A percentile compares a stretch with the other conserved stretches of the same genome.
phyloP scores from a whole-genome alignment of 2,113 vertebrate genomes.

The Eurypyga helias region DNA sequence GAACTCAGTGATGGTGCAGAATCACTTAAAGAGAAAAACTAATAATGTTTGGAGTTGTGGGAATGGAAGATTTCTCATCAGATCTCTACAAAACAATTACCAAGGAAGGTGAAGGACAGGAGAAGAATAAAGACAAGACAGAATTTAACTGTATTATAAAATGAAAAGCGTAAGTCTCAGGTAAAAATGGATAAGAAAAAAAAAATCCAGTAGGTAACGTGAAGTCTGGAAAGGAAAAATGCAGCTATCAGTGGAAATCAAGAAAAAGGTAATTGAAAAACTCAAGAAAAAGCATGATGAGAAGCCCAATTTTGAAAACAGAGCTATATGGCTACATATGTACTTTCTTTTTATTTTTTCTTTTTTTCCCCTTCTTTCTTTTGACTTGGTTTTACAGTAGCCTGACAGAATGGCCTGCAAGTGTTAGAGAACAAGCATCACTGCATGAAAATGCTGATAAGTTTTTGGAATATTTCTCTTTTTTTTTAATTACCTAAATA shows the following conservation, averaged over 20 bases:
- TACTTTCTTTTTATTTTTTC: not conserved
- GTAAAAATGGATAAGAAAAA: not conserved
- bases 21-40: not conserved
- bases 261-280: not conserved
- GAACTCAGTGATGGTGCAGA: not conserved
- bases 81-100: not conserved
- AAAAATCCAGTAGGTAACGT: not conserved
- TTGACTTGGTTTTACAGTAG: not conserved
- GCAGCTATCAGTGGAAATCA: not conserved
- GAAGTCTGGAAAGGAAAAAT: not conserved
- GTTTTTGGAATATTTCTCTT: not conserved
- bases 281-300: not conserved
- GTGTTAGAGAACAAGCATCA: not conserved
- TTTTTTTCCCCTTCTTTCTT: not conserved
- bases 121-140: not conserved
- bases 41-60: not conserved
- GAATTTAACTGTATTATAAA: not conserved
- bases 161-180: accelerated
- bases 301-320: not conserved
- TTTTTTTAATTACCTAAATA: not conserved
- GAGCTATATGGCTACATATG: not conserved
- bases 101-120: not conserved
- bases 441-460: not conserved
- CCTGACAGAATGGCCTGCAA: not conserved
- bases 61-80: slow-evolving; percentile 11